Base-by-base conservation (phyloP, 1,140 invertebrate genomes). In the Brachionus sp. region DNA sequence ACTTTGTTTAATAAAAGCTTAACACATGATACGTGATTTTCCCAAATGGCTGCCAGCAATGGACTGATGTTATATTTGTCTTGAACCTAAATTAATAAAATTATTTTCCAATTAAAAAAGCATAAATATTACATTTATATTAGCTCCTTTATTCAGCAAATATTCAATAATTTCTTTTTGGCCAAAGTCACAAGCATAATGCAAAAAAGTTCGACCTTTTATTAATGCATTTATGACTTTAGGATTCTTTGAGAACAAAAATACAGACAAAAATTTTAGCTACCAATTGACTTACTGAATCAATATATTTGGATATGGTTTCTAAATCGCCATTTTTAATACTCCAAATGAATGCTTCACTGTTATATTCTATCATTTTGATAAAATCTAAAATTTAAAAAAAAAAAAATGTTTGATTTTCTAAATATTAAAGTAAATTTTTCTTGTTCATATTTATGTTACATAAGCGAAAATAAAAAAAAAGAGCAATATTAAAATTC, bases 121-220 rank as follows among this genome's bases (percentile, higher is more conserved):
- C 6, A 13, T 19, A 57, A 68, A 39, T 91, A 92, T 93, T 92
- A 97, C 95, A 92, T 98, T 95, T 25, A 95, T 92, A 91, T 96
- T 92, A 77, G 95, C 95, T 86, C 95, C 95, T 90, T 94, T 94
- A 25, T 92, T 91, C 83, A 97, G 90, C 84, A 98, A 91, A 88
- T 94, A 97, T 87, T 93, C 91, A 64, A 97, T 91, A n/a, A 97
- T 94, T 87, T 94, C 93, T 75, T 90, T 91, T 88, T 98, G 95
- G 0, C 95, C 95, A 91, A 96, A 98, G 90, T 98, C 96, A 66
- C 95, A 95, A 46, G 95, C 95, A 85, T 85, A 86, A 68, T 87
- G 87, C 25, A 88, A 46, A 29, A 87, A 85, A 62, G 80, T 84
- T 68, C 88, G 82, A 9, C 87, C 87, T 70, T 84, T 83, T 77